phyloP scores from a whole-genome alignment of 2,888 invertebrate species.

The Salticus scenicus region DNA sequence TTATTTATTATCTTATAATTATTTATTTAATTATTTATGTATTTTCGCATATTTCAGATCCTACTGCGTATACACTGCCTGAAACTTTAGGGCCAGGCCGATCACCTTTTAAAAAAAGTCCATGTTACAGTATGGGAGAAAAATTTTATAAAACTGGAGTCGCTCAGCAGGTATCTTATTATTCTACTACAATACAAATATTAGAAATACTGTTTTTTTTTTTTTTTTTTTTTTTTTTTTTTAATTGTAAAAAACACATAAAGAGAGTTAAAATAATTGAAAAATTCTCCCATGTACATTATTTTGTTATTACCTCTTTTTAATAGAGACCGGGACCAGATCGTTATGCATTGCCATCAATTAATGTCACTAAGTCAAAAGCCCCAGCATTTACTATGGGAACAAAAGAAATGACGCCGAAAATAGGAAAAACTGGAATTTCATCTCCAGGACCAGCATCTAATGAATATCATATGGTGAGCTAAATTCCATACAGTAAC shows the following conservation, averaged over 20 bases:
- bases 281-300: too few relatives aligned
- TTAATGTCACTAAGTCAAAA: slow-evolving; percentile 20
- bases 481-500: neutral
- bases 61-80: slow-evolving; percentile 33
- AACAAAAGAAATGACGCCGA: neutral
- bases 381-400: slow-evolving; percentile 36
- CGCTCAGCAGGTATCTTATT: neutral
- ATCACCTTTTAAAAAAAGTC: slow-evolving; percentile 18
- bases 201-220: neutral
- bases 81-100: slow-evolving; percentile 7
- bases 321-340: slow-evolving; percentile 41
- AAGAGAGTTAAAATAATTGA: too few relatives aligned
- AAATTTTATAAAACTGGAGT: slow-evolving; percentile 14
- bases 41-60: too few relatives aligned
- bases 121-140: slow-evolving; percentile 14
- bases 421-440: neutral
- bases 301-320: too few relatives aligned
- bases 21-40: too few relatives aligned
- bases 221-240: neutral
- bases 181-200: too few relatives aligned
- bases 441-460: slow-evolving; percentile 38
- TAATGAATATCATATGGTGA: slow-evolving; percentile 36
- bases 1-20: too few relatives aligned
- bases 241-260: neutral
- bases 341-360: slow-evolving; percentile 3